A percentile compares a stretch with the other conserved stretches of the same genome.
Evolutionary conservation across 1,140 invertebrate species (phyloP).

Genomic region (Euglossa dilemma): DNA sequence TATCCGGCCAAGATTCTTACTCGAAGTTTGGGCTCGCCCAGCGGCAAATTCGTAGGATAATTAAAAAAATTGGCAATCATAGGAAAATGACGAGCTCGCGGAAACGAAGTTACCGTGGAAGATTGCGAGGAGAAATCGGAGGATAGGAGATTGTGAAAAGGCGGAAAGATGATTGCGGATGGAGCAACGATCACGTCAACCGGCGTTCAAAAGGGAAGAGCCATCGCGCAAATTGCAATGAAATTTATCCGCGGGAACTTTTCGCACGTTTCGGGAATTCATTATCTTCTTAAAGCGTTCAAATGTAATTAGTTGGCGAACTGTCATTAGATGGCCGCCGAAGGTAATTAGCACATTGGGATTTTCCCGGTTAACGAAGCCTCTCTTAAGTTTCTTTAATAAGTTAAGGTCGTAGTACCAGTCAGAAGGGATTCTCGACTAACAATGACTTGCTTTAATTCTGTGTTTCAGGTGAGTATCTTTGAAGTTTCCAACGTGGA

Average conservation of each 20-base stretch:
- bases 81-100: too few relatives aligned
- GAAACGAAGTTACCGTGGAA: not conserved
- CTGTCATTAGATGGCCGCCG: slow-evolving; percentile 16
- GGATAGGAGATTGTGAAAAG: not conserved
- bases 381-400: slow-evolving; percentile 22
- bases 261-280: slow-evolving; percentile 25
- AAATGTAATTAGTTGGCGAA: slow-evolving; percentile 36
- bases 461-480: slow-evolving; percentile 44
- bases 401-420: slow-evolving; percentile 7
- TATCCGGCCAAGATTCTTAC: too few relatives aligned
- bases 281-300: slow-evolving; percentile 32
- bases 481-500: not conserved
- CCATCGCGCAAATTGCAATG: not conserved
- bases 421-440: not conserved
- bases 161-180: not conserved
- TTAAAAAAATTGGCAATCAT: too few relatives aligned
- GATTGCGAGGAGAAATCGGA: not conserved
- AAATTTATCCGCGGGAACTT: slow-evolving; percentile 16
- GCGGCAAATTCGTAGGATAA: too few relatives aligned
- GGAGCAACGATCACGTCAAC: not conserved
- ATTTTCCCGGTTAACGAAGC: slow-evolving; percentile 38
- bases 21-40: too few relatives aligned
- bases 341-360: slow-evolving; percentile 36
- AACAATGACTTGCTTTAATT: slow-evolving; percentile 22
- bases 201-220: not conserved